These are phyloP conservation scores for Leptestheria dahalacensis DNA, from an alignment of 1,140 invertebrate genomes.

Conservation along the genomic window DNA sequence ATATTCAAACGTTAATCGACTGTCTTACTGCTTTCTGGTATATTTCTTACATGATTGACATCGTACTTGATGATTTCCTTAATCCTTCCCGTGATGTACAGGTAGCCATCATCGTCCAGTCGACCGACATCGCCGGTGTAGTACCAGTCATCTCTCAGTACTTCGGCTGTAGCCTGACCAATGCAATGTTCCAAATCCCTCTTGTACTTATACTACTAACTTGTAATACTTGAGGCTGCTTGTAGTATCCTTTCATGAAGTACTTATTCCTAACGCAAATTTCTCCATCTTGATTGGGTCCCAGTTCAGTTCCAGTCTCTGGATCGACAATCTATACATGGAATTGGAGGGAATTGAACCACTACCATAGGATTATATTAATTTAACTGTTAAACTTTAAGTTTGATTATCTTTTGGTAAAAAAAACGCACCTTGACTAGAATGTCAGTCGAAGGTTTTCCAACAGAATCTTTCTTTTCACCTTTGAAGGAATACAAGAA, in stretches of 20 bases:
- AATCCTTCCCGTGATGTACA: constrained; percentile 24
- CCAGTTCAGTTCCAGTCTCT: constrained; percentile 42
- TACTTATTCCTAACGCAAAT: constrained; percentile 47
- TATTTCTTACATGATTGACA: constrained; percentile 12
- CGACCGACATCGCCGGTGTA: constrained; percentile 26
- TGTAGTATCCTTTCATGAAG: constrained; percentile 32
- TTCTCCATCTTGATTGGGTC: constrained; percentile 44
- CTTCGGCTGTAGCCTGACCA: constrained; percentile 29
- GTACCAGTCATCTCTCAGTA: constrained; percentile 28
- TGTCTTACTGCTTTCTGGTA: too few relatives aligned
- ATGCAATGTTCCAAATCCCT: too few relatives aligned
- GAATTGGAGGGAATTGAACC: not conserved
- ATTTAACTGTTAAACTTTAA: too few relatives aligned
- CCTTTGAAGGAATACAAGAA: not conserved
- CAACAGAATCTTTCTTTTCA: not conserved
- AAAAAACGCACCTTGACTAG: not conserved
- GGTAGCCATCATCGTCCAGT: constrained; percentile 22
- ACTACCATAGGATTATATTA: too few relatives aligned
- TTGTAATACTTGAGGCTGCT: constrained; percentile 32
- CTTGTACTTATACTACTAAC: too few relatives aligned
- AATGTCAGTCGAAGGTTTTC: not conserved
- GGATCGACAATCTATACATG: constrained; percentile 33
- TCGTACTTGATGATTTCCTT: constrained; percentile 26
- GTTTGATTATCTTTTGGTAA: too few relatives aligned
- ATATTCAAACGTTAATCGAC: too few relatives aligned